Evolutionary conservation across 2,888 invertebrate species (phyloP), one percentile per base, ranked within the genome.

Genomic region (Sminthurides aquaticus): DNA sequence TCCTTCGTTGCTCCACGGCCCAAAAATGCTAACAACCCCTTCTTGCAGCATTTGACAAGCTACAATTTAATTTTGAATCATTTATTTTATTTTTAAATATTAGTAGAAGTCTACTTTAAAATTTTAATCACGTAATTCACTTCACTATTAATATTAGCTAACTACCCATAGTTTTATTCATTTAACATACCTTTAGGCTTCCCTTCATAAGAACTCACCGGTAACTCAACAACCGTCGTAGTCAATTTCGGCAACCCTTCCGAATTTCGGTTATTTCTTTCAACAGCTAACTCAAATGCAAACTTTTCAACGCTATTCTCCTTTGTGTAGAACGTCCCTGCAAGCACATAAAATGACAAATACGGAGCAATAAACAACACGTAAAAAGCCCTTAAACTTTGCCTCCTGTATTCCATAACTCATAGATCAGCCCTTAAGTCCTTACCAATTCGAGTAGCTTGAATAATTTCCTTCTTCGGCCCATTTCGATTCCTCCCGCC

Each of bases 1-100:
- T 1, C 92, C 90, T 66, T 90, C 89, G 1, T 89, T 86, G 5
- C 5, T 22, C 78, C 91, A 90, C 8, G 95, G 95, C 1, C 95
- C 95, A 76, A 96, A 93, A 76, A 96, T 91, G 56, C 93, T 94
- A 1, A 92, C 93, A 57, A 95, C 91, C 3, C 94, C 94, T 75
- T 87, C 87, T 75, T 89, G 84, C 68, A 90, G 81, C 66, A 94
- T 84, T 76, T 90, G 88, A 78, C 94, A 95, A 69, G 93, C 94
- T n/a, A n/a, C n/a, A n/a, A n/a, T n/a, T n/a, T n/a, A n/a, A n/a
- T n/a, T n/a, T 94, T 82, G 20, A 18, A 26, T 8, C n/a, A 60
- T 18, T 5, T 28, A 27, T 5, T 58, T 15, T 15, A 34, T 20
- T 56, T 56, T 24, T 24, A 18, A 55, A 48, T 25, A 49, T 59